Evolutionary conservation across 2,888 invertebrate genomes (phyloP), one percentile per base, ranked within the genome.

Genomic region (Pseudanteris insignis): DNA sequence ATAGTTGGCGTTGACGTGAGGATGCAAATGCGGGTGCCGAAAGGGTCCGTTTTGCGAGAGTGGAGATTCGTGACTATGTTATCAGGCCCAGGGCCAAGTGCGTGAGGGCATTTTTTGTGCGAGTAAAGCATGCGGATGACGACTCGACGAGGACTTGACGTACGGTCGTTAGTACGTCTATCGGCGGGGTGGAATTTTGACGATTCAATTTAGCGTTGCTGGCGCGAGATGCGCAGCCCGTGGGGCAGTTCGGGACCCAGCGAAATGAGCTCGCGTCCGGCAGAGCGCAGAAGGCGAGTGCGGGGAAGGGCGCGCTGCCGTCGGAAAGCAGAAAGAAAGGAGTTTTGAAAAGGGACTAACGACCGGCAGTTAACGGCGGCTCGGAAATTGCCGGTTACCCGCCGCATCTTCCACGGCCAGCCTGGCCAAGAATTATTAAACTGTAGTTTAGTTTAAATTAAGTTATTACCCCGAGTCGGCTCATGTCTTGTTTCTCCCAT

Each of bases 381-480:
- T 78, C 78, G 75, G 78, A 80, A 80, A 80, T 80, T 80, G 79
- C 79, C 70, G 80, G 79, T 79, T 80, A 77, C 77, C 73, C 71
- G 75, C 70, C 67, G 70, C 71, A 71, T 76, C 75, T 70, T 73
- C 74, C 68, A 70, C 76, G 70, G 73, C 72, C 75, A 69, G 73
- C 72, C 69, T 70, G 73, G 69, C 69, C 70, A 71, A 74, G 80
- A 79, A 80, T 79, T 79, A 79, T 80, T 80, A 80, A 80, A 80
- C 79, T 79, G 80, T 79, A 80, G 80, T 79, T 80, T 80, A 80
- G 80, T 79, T 79, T 80, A 79, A 80, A 80, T 80, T 80, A 80
- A 80, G 80, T 79, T 79, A 80, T 80, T 80, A 80, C 79, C 75
- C 74, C 67, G 68, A 70, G 74, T 71, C 71, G 67, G 71, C 67